Evolutionary conservation across 2,113 vertebrate genomes (phyloP).

Genomic region (Sceloporus undulatus): DNA sequence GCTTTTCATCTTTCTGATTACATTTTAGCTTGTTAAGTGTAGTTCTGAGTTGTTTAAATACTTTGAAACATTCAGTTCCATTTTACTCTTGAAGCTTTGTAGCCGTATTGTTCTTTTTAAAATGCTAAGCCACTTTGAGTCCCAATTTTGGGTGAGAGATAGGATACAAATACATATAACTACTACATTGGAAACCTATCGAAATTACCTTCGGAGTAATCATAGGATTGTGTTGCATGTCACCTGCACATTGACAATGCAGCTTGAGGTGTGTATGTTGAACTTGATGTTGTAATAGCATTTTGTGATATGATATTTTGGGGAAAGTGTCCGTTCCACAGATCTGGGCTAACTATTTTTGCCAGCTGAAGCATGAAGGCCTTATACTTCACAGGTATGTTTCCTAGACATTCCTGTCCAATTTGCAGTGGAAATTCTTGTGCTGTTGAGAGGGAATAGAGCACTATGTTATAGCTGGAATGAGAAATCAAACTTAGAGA

Average conservation of each 20-base stretch:
- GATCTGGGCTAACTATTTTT: constrained; percentile 52
- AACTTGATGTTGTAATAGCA: constrained; percentile 46
- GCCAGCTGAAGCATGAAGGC: neutral
- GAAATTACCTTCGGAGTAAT: neutral
- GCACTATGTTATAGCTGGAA: no score
- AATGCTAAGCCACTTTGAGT: no score
- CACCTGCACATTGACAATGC: neutral
- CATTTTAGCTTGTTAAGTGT: no score
- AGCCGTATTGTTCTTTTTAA: no score
- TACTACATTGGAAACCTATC: no score
- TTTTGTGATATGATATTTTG: constrained; percentile 52
- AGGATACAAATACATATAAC: no score
- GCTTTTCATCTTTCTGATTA: no score
- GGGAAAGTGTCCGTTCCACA: constrained; percentile 38
- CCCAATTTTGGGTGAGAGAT: no score
- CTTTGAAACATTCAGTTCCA: no score
- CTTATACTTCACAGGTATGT: neutral
- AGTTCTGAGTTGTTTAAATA: no score
- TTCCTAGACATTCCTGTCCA: neutral
- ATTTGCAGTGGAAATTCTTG: neutral
- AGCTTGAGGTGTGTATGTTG: constrained; percentile 49
- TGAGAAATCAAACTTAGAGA: neutral
- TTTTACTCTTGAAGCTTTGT: no score
- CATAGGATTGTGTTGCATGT: neutral
- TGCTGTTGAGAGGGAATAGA: no score